Conservation (phyloP, 2,797 vertebrate genomes). For the Coilia nasus region DNA sequence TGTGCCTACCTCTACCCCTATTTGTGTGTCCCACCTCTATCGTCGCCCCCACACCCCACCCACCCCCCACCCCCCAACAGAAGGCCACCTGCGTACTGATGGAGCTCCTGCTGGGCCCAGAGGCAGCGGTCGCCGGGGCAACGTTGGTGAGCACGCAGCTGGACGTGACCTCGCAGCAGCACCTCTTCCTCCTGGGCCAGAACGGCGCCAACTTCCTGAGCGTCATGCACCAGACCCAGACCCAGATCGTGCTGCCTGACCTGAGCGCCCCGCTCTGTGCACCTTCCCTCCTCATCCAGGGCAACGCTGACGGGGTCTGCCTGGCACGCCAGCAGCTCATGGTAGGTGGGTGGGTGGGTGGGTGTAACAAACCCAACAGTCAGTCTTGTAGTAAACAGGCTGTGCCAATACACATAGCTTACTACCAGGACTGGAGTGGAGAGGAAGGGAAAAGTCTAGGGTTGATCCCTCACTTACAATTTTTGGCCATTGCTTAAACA, state of each 20-base stretch:
- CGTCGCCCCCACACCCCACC: no score
- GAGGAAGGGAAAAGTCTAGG: no score
- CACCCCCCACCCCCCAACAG: neutral
- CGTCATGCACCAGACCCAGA: constrained; percentile 83
- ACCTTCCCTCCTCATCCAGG: constrained; percentile 78
- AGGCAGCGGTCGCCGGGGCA: constrained; percentile 56
- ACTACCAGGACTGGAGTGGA: no score
- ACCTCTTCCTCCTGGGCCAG: constrained; percentile 79
- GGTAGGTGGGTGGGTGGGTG: constrained; percentile 58
- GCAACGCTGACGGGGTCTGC: constrained; percentile 77
- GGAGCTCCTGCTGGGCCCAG: constrained; percentile 76
- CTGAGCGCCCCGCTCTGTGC: constrained; percentile 75
- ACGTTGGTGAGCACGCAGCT: constrained; percentile 76
- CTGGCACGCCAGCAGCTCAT: constrained; percentile 80
- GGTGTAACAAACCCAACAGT: no score
- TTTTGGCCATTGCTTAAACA: no score
- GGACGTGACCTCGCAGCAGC: constrained; percentile 82
- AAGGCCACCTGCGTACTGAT: constrained; percentile 75
- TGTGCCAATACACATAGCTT: no score
- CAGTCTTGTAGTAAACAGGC: no score
- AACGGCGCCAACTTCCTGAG: constrained; percentile 79
- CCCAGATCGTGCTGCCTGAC: constrained; percentile 81
- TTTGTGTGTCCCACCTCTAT: no score
- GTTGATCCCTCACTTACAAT: no score
- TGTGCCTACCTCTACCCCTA: no score